These are phyloP conservation scores for Antedon mediterranea DNA, from an alignment of 53 echinoderm and acorn worm species.

Conservation along the genomic window DNA sequence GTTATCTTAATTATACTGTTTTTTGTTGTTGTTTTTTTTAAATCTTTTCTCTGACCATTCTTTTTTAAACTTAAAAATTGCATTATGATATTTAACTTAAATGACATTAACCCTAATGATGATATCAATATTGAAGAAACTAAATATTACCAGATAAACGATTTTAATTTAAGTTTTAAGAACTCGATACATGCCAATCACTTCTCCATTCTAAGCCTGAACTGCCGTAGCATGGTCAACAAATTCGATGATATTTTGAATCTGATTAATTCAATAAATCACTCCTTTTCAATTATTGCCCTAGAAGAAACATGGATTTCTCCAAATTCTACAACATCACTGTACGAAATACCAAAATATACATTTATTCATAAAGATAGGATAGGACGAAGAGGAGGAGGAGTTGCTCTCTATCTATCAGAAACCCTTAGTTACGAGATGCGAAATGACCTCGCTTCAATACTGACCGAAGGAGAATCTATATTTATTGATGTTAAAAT, in stretches of 20 bases:
- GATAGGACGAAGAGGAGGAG: not conserved
- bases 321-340: not conserved
- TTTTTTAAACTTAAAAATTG: too few species aligned
- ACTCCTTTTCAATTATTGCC: not conserved
- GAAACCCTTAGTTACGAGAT: not conserved
- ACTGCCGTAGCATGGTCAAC: not conserved
- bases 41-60: too few species aligned
- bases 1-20: too few species aligned
- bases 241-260: not conserved
- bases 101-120: not conserved
- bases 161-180: not conserved
- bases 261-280: not conserved
- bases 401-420: not conserved
- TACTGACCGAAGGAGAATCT: not conserved
- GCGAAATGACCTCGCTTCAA: not conserved
- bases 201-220: not conserved
- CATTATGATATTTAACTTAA: not conserved
- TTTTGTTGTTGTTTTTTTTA: too few species aligned
- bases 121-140: not conserved
- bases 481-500: not conserved
- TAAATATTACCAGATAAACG: not conserved
- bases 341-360: not conserved
- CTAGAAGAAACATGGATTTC: not conserved
- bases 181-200: not conserved
- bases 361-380: not conserved